These are phyloP conservation scores for Lomographa bimaculata DNA, from an alignment of 2,888 invertebrate genomes.

Conservation along the genomic window DNA sequence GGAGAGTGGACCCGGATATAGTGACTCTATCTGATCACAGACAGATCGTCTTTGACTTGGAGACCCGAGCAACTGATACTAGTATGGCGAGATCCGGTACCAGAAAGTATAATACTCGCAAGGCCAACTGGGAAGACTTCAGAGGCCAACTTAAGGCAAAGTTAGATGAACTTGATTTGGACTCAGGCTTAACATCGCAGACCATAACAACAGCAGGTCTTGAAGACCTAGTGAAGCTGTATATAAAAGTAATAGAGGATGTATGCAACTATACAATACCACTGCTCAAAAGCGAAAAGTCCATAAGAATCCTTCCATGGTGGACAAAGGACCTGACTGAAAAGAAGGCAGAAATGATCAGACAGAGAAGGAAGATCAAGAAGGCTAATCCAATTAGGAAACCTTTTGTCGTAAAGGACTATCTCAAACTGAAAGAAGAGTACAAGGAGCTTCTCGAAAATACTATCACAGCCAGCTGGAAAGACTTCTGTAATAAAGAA, in stretches of 20 bases:
- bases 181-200: too few species aligned
- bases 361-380: background rate
- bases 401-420: too few species aligned
- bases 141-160: too few species aligned
- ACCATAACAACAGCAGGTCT: too few species aligned
- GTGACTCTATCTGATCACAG: background rate
- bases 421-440: background rate
- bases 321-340: background rate
- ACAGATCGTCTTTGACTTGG: background rate
- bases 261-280: background rate
- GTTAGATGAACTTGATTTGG: too few species aligned
- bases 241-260: background rate
- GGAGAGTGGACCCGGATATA: background rate
- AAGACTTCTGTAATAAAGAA: background rate
- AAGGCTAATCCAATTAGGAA: background rate
- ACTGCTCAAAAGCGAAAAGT: background rate
- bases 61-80: background rate
- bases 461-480: background rate
- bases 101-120: too few species aligned
- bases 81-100: too few species aligned
- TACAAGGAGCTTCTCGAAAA: background rate
- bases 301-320: background rate
- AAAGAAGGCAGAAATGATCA: background rate
- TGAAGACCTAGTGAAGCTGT: too few species aligned
- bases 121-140: too few species aligned